A percentile compares a stretch with the other conserved stretches of the same genome.
phyloP scores from a whole-genome alignment of 2,797 vertebrate species.

The Pelochelys cantorii region DNA sequence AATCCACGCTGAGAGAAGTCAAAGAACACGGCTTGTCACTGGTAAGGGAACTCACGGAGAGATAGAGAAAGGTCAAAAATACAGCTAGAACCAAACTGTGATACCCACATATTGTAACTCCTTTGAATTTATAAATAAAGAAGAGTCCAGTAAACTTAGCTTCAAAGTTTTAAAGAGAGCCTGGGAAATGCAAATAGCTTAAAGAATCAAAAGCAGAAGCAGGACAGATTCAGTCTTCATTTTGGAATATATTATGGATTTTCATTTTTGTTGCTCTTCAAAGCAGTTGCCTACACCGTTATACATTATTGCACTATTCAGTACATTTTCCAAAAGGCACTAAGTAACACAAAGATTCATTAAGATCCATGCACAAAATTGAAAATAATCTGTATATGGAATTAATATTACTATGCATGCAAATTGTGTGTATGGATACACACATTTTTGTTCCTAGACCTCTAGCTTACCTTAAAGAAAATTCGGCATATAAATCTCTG shows the following conservation, averaged over 20 bases:
- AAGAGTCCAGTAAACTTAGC: neutral
- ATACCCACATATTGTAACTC: neutral
- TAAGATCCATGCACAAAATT: fast-evolving
- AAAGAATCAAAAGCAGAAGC: neutral
- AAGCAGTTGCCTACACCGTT: neutral
- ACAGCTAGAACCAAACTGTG: neutral
- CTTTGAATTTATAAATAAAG: neutral
- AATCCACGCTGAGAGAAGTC: neutral
- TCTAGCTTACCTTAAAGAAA: neutral
- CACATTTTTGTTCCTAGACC: neutral
- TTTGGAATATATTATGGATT: neutral
- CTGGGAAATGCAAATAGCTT: neutral
- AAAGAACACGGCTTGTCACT: neutral
- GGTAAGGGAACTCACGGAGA: neutral
- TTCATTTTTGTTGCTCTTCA: neutral
- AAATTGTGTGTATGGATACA: neutral
- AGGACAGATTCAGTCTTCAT: neutral
- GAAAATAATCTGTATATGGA: neutral
- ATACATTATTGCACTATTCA: fast-evolving
- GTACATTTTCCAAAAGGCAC: neutral
- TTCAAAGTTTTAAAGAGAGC: neutral
- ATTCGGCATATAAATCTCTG: neutral
- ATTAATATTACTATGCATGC: neutral
- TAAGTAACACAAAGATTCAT: neutral
- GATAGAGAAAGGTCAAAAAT: neutral